These are phyloP conservation scores for Cantharis rufa DNA, from an alignment of 2,888 invertebrate species.

Conservation along the genomic window DNA sequence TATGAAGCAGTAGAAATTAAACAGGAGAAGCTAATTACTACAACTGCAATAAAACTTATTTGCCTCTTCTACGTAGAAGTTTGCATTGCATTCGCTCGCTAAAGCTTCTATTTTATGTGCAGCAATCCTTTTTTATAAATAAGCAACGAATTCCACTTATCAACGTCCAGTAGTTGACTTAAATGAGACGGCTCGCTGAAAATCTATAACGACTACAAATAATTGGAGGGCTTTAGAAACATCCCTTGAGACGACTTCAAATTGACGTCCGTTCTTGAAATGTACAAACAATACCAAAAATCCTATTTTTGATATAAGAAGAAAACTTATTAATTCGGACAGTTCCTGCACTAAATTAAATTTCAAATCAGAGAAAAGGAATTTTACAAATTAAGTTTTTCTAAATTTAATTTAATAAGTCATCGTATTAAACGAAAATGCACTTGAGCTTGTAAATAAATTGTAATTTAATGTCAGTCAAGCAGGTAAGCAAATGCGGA, in stretches of 20 bases:
- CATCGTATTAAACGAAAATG: too few species aligned
- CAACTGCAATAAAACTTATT: slow-evolving; percentile 18
- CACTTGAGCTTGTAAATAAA: too few species aligned
- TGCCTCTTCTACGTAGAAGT: too few species aligned
- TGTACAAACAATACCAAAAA: slow-evolving; percentile 14
- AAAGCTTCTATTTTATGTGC: background rate
- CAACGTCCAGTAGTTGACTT: slow-evolving; percentile 8
- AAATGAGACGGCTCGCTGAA: slow-evolving; percentile 24
- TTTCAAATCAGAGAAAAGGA: background rate
- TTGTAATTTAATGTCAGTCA: too few species aligned
- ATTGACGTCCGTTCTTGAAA: slow-evolving; percentile 35
- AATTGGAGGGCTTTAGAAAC: slow-evolving; percentile 34
- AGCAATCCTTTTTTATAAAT: background rate
- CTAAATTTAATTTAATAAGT: too few species aligned
- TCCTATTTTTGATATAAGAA: background rate
- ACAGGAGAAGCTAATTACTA: slow-evolving; percentile 46
- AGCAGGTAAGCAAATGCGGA: too few species aligned
- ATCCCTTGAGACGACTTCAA: slow-evolving; percentile 32
- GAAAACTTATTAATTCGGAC: background rate
- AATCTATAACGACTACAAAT: slow-evolving; percentile 31
- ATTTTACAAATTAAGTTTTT: too few species aligned
- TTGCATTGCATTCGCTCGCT: background rate
- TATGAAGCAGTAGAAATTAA: slow-evolving; percentile 44
- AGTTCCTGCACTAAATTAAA: background rate
- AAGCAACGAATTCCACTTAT: background rate